Evolutionary conservation across 2,797 vertebrate species (phyloP).

Genomic region (Bradypus variegatus): DNA sequence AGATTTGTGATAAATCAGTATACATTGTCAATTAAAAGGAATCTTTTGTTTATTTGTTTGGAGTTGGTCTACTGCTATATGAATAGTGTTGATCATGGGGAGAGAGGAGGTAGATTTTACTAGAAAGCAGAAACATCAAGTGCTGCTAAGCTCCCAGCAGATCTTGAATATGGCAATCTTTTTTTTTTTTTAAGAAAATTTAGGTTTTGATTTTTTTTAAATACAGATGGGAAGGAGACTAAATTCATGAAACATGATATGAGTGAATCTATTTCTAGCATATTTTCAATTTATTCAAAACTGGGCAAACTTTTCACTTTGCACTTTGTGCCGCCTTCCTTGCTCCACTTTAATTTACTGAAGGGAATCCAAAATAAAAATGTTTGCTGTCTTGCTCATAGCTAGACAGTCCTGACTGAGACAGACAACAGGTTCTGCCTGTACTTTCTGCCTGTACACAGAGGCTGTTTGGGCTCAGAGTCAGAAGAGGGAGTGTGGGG

Average conservation of each 20-base stretch:
- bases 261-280: not conserved
- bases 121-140: too few species aligned
- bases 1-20: not conserved
- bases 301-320: not conserved
- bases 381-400: not conserved
- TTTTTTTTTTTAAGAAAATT: not conserved
- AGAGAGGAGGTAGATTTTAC: not conserved
- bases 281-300: not conserved
- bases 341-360: not conserved
- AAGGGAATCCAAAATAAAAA: not conserved
- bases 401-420: not conserved
- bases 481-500: not conserved
- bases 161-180: not conserved
- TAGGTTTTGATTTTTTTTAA: not conserved
- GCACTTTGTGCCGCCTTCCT: too few species aligned
- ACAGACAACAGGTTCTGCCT: not conserved
- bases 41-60: not conserved
- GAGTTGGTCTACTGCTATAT: not conserved
- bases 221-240: not conserved
- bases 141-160: not conserved
- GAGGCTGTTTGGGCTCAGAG: not conserved
- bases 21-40: not conserved
- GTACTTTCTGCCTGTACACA: not conserved
- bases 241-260: not conserved
- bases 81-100: not conserved